phyloP scores from a whole-genome alignment of 2,797 vertebrate species.

The Malacoraja senta region DNA sequence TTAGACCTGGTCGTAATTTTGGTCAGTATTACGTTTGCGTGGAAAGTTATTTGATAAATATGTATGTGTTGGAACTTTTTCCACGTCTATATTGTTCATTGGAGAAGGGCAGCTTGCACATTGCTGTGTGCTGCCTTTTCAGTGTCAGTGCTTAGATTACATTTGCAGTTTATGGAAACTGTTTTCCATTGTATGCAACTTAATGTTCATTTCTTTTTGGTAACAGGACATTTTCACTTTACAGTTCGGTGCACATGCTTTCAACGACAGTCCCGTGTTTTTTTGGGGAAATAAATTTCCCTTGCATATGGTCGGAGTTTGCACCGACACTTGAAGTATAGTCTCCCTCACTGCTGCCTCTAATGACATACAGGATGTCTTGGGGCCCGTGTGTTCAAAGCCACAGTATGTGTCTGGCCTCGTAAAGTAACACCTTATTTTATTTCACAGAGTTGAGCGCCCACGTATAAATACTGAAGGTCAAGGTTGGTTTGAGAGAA shows the following conservation, averaged over 20 bases:
- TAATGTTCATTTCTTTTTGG: too few species aligned
- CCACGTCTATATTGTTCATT: not conserved
- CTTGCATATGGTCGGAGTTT: not conserved
- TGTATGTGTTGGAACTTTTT: not conserved
- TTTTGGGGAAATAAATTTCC: not conserved
- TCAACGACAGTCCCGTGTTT: not conserved
- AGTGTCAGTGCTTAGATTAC: not conserved
- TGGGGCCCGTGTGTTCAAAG: not conserved
- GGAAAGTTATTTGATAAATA: not conserved
- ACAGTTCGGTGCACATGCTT: too few species aligned
- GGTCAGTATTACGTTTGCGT: not conserved
- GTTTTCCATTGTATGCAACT: not conserved
- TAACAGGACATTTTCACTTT: too few species aligned
- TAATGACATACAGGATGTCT: constrained; percentile 1
- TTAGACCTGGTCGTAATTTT: not conserved
- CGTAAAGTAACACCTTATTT: constrained; percentile 25
- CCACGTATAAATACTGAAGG: constrained; percentile 7
- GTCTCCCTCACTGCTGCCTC: not conserved
- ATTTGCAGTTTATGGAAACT: not conserved
- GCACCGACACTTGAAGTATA: not conserved
- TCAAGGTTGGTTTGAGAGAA: not conserved
- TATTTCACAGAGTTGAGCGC: not conserved
- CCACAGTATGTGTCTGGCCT: constrained; percentile 21
- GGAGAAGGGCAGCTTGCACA: not conserved
- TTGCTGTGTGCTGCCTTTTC: not conserved